A percentile compares a stretch with the other conserved stretches of the same genome.
Conservation (phyloP, 1,140 invertebrate genomes). For the Drosophila eugracilis region DNA sequence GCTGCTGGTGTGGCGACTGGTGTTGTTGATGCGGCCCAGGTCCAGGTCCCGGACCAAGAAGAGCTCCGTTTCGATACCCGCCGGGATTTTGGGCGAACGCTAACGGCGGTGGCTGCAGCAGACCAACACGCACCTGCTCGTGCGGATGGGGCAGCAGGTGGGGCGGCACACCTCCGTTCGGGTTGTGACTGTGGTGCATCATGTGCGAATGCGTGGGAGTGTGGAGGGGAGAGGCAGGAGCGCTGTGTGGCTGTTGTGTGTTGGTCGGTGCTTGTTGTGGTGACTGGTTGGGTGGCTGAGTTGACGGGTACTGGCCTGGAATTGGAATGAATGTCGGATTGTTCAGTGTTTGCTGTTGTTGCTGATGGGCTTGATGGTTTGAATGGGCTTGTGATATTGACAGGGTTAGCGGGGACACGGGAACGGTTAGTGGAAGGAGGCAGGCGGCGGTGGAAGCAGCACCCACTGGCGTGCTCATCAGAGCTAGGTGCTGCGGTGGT, state of each 20-base stretch:
- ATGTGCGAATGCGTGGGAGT: constrained; percentile 69
- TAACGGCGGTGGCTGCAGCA: constrained; percentile 60
- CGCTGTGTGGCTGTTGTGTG: constrained; percentile 57
- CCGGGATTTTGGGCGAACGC: constrained; percentile 35
- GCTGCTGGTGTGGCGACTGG: constrained; percentile 27
- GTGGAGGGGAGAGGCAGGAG: constrained; percentile 43
- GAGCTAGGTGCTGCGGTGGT: constrained; percentile 14
- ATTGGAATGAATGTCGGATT: constrained; percentile 71
- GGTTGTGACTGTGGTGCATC: constrained; percentile 55
- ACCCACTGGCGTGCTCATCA: constrained; percentile 38
- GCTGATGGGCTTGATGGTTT: constrained; percentile 26
- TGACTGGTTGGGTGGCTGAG: constrained; percentile 50
- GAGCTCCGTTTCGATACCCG: constrained; percentile 62
- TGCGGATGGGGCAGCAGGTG: constrained; percentile 68
- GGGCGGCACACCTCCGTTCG: constrained; percentile 25
- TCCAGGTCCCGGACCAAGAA: constrained; percentile 60
- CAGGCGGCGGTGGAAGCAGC: constrained; percentile 15
- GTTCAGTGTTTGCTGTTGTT: constrained; percentile 48
- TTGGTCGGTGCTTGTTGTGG: constrained; percentile 59
- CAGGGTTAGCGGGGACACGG: constrained; percentile 9
- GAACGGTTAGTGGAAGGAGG: constrained; percentile 29
- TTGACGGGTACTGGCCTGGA: constrained; percentile 73
- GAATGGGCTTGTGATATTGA: constrained; percentile 6
- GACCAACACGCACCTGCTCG: constrained; percentile 66
- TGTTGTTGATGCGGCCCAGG: constrained; percentile 27